phyloP scores from a whole-genome alignment of 2,797 vertebrate genomes.

The Philypnodon macrostomus region DNA sequence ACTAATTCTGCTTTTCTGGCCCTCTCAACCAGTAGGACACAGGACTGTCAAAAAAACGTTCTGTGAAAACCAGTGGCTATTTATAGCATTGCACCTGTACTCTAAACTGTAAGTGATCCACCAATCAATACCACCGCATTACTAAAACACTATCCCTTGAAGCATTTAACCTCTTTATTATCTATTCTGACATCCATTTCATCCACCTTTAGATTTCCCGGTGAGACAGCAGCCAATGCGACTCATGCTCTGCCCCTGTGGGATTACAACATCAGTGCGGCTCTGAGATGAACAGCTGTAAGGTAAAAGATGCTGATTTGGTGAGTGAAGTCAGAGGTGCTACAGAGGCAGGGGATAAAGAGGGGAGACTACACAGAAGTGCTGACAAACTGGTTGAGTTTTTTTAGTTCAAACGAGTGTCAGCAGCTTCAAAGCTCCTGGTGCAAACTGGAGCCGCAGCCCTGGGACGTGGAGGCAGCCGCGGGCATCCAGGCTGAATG shows the following conservation, averaged over 20 bases:
- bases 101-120: too few relatives aligned
- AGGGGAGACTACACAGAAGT: conserved; percentile 55
- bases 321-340: conserved; percentile 51
- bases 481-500: conserved; percentile 48
- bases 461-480: conserved; percentile 59
- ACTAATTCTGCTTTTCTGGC: too few relatives aligned
- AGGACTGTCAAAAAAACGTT: too few relatives aligned
- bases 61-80: too few relatives aligned
- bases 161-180: too few relatives aligned
- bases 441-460: conserved; percentile 50
- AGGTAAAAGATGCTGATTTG: conserved; percentile 64
- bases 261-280: conserved; percentile 19
- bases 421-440: conserved; percentile 69
- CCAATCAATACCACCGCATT: too few relatives aligned
- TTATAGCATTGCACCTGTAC: too few relatives aligned
- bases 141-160: too few relatives aligned
- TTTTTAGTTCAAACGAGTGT: conserved; percentile 69
- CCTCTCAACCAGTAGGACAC: too few relatives aligned
- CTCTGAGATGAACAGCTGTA: conserved; percentile 27
- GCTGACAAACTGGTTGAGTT: conserved; percentile 70
- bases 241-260: conserved; percentile 22
- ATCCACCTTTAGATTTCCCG: conserved; percentile 1
- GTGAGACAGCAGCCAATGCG: conserved; percentile 15
- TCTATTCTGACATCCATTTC: not conserved
- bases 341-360: conserved; percentile 36